Evolutionary conservation across 2,113 vertebrate genomes (phyloP).

Genomic region (Tetrao urogallus): DNA sequence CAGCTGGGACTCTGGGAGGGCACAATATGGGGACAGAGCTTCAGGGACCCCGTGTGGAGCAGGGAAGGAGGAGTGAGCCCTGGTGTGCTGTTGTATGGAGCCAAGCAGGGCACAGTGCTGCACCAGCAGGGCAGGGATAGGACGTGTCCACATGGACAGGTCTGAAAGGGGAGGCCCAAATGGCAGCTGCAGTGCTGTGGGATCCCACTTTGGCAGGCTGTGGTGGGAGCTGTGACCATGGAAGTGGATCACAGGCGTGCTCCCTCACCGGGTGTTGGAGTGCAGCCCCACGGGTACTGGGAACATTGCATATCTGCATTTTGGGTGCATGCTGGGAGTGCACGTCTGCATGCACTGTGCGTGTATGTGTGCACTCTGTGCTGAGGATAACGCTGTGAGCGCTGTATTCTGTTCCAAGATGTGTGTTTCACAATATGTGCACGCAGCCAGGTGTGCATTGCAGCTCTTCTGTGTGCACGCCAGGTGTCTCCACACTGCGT

Average conservation of each 20-base stretch:
- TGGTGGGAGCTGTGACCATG: too few species aligned
- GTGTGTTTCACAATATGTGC: background rate
- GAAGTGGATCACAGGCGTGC: background rate
- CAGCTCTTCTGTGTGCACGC: background rate
- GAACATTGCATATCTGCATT: background rate
- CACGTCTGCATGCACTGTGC: background rate
- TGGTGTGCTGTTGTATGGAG: background rate
- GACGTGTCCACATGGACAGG: too few species aligned
- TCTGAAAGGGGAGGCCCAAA: background rate
- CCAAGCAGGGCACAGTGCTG: background rate
- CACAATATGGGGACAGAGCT: accelerated
- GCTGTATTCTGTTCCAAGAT: background rate
- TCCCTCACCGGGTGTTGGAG: too few species aligned
- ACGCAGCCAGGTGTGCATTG: background rate
- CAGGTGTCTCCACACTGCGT: too few species aligned
- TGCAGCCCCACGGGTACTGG: too few species aligned
- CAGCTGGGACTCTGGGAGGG: background rate
- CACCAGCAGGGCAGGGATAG: background rate
- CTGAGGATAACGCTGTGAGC: background rate
- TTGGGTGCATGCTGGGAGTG: background rate
- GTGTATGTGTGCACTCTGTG: too few species aligned
- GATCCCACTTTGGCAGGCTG: background rate
- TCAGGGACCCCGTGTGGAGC: background rate
- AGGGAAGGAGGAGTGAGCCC: background rate
- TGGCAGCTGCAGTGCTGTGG: background rate